A percentile compares a stretch with the other conserved stretches of the same genome.
Conservation (phyloP, 2,113 vertebrate species). For the Zosterops pallidus region DNA sequence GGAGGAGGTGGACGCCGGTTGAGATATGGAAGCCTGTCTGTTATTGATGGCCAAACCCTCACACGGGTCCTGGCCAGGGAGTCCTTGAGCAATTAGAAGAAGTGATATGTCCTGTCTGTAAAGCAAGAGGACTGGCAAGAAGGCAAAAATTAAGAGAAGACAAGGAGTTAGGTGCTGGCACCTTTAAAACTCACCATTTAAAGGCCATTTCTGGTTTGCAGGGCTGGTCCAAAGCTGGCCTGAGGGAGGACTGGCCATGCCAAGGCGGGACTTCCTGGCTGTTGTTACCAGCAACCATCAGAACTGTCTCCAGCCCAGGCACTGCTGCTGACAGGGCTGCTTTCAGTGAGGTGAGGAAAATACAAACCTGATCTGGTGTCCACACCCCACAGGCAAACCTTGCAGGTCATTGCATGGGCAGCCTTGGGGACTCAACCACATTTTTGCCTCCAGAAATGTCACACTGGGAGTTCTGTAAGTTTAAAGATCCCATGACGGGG, state of each 20-base stretch:
- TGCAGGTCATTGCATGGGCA: neutral
- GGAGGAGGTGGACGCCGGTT: neutral
- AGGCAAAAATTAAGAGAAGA: neutral
- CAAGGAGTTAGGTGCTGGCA: neutral
- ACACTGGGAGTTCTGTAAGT: neutral
- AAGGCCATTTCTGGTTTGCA: neutral
- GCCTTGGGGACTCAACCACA: neutral
- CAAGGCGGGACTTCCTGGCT: neutral
- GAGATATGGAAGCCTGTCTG: constrained; percentile 16
- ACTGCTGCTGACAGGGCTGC: neutral
- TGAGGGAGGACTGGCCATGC: neutral
- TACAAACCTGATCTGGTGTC: neutral
- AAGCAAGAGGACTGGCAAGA: constrained; percentile 11
- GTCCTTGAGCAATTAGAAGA: neutral
- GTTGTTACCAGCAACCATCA: neutral
- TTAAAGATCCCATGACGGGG: neutral
- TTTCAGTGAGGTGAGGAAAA: neutral
- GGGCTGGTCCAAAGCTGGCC: neutral
- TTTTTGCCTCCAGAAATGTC: neutral
- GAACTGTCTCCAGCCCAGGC: neutral
- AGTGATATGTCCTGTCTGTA: constrained; percentile 28
- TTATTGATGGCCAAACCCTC: constrained; percentile 15
- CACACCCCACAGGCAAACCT: neutral
- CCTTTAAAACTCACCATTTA: neutral
- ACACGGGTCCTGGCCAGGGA: neutral